Evolutionary conservation across 2,797 vertebrate genomes (phyloP).

Genomic region (Nannoperca obscura): DNA sequence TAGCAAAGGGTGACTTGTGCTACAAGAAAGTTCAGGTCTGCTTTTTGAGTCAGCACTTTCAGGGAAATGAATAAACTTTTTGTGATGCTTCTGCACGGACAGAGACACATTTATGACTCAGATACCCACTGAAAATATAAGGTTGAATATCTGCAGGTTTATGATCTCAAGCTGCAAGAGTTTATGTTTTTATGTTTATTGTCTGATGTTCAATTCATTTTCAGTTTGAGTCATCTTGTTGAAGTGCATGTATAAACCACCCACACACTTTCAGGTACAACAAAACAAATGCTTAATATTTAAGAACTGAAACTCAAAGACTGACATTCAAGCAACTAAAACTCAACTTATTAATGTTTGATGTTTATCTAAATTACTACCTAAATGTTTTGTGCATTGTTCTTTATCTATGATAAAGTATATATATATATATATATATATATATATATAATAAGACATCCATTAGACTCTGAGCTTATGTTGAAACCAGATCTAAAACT

Average conservation of each 20-base stretch:
- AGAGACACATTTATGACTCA: slow-evolving; percentile 19
- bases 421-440: no score
- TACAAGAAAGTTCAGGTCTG: slow-evolving; percentile 5
- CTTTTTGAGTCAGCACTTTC: slow-evolving; percentile 40
- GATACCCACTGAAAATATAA: background rate
- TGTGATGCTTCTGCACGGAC: slow-evolving; percentile 1
- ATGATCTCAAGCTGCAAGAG: background rate
- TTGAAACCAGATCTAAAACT: slow-evolving; percentile 1
- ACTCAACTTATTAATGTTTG: background rate
- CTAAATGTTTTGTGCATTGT: background rate
- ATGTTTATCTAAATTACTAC: background rate
- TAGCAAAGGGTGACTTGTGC: slow-evolving; percentile 19
- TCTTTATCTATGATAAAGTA: background rate
- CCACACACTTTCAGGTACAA: background rate
- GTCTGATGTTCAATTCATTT: background rate
- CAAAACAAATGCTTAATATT: background rate
- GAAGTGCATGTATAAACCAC: background rate
- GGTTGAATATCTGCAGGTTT: slow-evolving; percentile 3
- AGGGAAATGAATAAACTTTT: slow-evolving; percentile 20
- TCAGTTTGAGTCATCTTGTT: background rate
- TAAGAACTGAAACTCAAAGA: slow-evolving; percentile 1
- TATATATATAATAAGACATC: background rate
- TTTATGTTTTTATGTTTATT: background rate
- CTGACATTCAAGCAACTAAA: background rate
- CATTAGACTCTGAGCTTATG: background rate